Conservation (phyloP, 2,797 vertebrate genomes). For the Coreius guichenoti region DNA sequence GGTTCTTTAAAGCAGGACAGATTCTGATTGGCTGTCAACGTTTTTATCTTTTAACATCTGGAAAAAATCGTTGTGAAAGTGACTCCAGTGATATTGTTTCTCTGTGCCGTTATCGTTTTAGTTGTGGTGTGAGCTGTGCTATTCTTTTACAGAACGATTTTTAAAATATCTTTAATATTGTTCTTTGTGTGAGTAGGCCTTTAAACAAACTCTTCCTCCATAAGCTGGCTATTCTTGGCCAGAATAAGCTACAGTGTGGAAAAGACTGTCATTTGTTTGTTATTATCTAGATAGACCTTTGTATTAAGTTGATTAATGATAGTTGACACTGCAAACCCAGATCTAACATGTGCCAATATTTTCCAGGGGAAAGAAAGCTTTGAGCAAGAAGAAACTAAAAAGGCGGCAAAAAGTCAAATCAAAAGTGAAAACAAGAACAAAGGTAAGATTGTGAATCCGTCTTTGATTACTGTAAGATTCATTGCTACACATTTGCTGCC, state of each 20-base stretch:
- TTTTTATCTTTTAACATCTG: background rate
- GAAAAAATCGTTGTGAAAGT: background rate
- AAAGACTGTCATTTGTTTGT: background rate
- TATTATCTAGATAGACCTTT: background rate
- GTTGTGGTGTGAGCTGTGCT: background rate
- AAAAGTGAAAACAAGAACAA: slow-evolving; percentile 96
- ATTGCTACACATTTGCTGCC: background rate
- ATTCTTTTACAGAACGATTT: background rate
- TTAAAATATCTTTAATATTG: background rate
- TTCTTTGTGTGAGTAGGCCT: too few relatives aligned
- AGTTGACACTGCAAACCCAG: background rate
- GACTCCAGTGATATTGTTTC: background rate
- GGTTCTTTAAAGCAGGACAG: background rate
- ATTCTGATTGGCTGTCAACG: background rate
- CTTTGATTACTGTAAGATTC: background rate
- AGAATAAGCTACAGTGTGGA: background rate
- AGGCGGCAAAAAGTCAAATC: slow-evolving; percentile 98
- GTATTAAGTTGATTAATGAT: background rate
- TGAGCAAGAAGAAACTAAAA: slow-evolving; percentile 99
- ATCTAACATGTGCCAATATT: slow-evolving; percentile 11
- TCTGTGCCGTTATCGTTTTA: background rate
- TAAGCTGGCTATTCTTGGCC: background rate
- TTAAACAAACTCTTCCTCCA: background rate
- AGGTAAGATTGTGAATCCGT: slow-evolving; percentile 80
- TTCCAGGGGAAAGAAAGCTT: slow-evolving; percentile 95